Percentiles rank a stretch among this genome's conserved stretches.
phyloP scores from a whole-genome alignment of 2,888 invertebrate genomes.

The Drosophila borealis region DNA sequence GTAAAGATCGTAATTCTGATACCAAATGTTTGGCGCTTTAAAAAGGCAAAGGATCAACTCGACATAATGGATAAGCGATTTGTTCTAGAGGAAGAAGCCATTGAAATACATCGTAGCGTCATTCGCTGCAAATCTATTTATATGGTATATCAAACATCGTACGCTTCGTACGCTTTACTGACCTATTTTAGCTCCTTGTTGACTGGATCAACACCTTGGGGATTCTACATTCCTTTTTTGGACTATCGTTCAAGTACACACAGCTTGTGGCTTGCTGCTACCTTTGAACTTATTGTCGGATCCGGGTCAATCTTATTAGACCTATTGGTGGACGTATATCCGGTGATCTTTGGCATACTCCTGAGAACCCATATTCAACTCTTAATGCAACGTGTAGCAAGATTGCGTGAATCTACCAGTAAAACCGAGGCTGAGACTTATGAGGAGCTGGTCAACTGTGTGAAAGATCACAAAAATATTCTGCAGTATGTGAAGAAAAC shows the following conservation, averaged over 20 bases:
- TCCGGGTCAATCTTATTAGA: conserved; percentile 3
- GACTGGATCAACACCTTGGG: conserved; percentile 40
- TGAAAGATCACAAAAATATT: conserved; percentile 45
- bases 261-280: conserved; percentile 24
- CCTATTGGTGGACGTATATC: conserved; percentile 32
- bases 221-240: conserved; percentile 45
- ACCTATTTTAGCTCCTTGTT: conserved; percentile 30
- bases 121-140: conserved; percentile 31
- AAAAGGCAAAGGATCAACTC: conserved; percentile 29
- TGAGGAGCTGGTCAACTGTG: conserved; percentile 37
- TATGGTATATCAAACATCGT: conserved; percentile 30
- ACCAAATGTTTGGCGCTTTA: conserved; percentile 31
- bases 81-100: neutral
- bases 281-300: conserved; percentile 13
- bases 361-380: conserved; percentile 37
- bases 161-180: conserved; percentile 7
- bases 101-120: conserved; percentile 35
- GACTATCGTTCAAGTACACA: conserved; percentile 21
- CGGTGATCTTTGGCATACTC: conserved; percentile 31
- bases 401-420: conserved; percentile 15
- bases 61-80: conserved; percentile 43
- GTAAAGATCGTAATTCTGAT: conserved; percentile 14
- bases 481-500: conserved; percentile 30
- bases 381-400: conserved; percentile 21
- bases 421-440: conserved; percentile 14